Evolutionary conservation across 2,797 vertebrate genomes (phyloP).

Genomic region (Paratrypauchen microcephalus): DNA sequence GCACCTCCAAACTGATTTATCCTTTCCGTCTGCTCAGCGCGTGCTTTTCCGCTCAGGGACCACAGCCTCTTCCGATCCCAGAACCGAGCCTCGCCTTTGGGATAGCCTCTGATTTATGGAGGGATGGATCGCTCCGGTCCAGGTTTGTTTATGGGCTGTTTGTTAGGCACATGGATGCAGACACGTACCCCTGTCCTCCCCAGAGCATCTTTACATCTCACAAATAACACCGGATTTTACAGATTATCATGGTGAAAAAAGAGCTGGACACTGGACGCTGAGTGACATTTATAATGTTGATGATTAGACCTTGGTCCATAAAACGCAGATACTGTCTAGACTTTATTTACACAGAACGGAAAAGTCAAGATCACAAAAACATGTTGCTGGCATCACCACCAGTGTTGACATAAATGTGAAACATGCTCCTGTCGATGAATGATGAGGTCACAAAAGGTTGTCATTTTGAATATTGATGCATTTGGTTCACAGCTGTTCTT

Average conservation of each 20-base stretch:
- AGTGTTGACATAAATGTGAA: background rate
- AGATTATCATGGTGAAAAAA: slow-evolving; percentile 52
- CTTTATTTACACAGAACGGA: slow-evolving; percentile 41
- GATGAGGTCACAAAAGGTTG: background rate
- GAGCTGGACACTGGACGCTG: slow-evolving; percentile 24
- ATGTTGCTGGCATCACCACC: background rate
- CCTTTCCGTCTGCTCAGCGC: slow-evolving; percentile 70
- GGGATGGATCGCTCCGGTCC: slow-evolving; percentile 57
- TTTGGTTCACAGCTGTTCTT: too few relatives aligned
- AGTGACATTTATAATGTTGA: slow-evolving; percentile 55
- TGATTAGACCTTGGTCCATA: slow-evolving; percentile 31
- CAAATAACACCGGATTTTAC: slow-evolving; percentile 62
- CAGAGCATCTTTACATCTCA: slow-evolving; percentile 50
- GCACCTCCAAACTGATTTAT: slow-evolving; percentile 74
- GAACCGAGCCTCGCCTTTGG: slow-evolving; percentile 74
- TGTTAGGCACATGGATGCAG: slow-evolving; percentile 76
- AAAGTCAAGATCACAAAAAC: slow-evolving; percentile 17
- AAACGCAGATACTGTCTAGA: slow-evolving; percentile 40
- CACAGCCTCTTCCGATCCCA: slow-evolving; percentile 67
- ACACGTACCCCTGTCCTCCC: slow-evolving; percentile 70
- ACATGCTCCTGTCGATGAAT: background rate
- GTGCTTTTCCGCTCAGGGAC: slow-evolving; percentile 82
- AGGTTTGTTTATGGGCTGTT: slow-evolving; percentile 75
- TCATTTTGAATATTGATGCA: too few relatives aligned
- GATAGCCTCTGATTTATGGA: slow-evolving; percentile 77